Evolutionary conservation across 2,113 vertebrate genomes (phyloP), one percentile per base, ranked within the genome.

Genomic region (Thalassarche chlororhynchos): DNA sequence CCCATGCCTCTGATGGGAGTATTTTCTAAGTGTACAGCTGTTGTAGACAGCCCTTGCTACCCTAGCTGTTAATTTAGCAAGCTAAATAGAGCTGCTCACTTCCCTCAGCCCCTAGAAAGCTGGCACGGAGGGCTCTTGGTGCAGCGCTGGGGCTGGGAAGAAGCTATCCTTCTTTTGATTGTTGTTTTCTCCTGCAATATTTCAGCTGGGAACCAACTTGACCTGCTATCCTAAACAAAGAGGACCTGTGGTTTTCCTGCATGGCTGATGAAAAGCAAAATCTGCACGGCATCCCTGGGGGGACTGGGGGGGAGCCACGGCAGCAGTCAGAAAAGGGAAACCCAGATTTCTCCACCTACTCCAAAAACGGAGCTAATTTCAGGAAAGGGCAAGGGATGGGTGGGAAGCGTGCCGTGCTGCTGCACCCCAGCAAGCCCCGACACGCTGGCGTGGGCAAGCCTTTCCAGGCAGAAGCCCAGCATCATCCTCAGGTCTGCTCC

Each of bases 401-500:
- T 3, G 28, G 60, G 62, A n/a, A 66, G 40, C 7, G 5, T 18
- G 60, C 28, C 3, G 31, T 52, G 86, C 79, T 52, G 46, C n/a
- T 68, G 85, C 31, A 12, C 8, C 40, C 55, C 54, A 9, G 71
- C 2, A 1, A 52, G 52, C 8, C 16, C 51, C 1, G 2, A 19
- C 1, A 1, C 2, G 5, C 44, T 8, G 57, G 66, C 13, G 5
- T 36, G 60, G 66, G 29, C 31, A 42, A 14, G 38, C 79, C 23
- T n/a, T 14, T 15, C 80, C 60, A 7, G 68, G 25, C 17, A 25
- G 47, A 47, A 46, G 34, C 65, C 19, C 4, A 3, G 40, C 3
- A 2, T 4, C 66, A 24, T 26, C 10, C 47, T 10, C 1, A 0
- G 38, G 2, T 17, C 23, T 54, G 61, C 32, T 69, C 7, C 18